phyloP scores from a whole-genome alignment of 2,113 vertebrate species.

The Dromaius novaehollandiae region DNA sequence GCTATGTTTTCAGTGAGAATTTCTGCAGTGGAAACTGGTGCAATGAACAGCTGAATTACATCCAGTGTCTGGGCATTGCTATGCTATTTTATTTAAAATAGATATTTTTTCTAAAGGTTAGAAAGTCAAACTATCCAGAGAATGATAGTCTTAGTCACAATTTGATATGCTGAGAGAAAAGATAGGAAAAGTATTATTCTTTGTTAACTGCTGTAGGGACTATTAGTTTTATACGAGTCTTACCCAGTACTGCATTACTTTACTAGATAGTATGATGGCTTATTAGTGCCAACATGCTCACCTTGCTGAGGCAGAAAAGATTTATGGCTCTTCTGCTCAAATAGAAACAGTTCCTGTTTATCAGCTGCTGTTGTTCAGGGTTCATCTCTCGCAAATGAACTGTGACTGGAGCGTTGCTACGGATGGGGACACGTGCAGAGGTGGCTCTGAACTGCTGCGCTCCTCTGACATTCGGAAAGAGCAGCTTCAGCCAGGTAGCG shows the following conservation, averaged over 20 bases:
- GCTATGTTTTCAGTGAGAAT: background rate
- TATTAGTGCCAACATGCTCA: background rate
- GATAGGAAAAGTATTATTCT: background rate
- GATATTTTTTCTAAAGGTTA: background rate
- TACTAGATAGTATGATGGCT: background rate
- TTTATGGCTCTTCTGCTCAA: background rate
- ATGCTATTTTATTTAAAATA: background rate
- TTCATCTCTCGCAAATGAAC: background rate
- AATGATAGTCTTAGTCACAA: background rate
- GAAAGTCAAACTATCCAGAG: background rate
- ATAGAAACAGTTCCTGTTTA: background rate
- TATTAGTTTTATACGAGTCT: background rate
- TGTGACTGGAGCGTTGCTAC: too few relatives aligned
- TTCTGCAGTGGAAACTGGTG: background rate
- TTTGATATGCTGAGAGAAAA: background rate
- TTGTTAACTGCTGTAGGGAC: background rate
- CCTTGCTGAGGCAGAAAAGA: background rate
- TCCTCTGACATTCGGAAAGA: background rate
- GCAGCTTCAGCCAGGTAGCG: background rate
- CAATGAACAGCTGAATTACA: background rate
- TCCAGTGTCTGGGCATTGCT: background rate
- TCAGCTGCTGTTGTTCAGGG: background rate
- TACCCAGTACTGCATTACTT: background rate
- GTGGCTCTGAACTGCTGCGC: background rate
- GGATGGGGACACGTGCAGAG: too few relatives aligned